Evolutionary conservation across 2,888 invertebrate genomes (phyloP).

Genomic region (Phengaris arion): DNA sequence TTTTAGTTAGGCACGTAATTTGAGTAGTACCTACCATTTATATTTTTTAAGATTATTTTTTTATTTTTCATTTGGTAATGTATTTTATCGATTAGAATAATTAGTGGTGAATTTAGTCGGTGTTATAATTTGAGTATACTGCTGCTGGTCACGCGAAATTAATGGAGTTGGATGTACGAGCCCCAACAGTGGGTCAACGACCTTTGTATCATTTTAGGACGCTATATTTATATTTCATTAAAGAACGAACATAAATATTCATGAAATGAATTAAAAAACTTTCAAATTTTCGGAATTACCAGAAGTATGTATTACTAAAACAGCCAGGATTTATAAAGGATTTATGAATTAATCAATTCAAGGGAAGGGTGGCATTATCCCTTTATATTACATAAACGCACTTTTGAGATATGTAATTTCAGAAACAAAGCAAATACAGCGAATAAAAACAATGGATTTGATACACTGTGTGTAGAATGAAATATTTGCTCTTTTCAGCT

Average conservation of each 20-base stretch:
- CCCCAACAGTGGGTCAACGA: conserved; percentile 6
- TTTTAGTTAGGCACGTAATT: neutral
- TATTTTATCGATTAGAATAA: neutral
- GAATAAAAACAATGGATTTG: conserved; percentile 3
- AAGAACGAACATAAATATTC: neutral
- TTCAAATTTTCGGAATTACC: neutral
- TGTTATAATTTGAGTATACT: conserved; percentile 2
- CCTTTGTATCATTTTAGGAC: conserved; percentile 5
- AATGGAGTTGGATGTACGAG: conserved; percentile 3
- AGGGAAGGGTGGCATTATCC: neutral
- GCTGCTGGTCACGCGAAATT: conserved; percentile 21
- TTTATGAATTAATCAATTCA: too few species aligned
- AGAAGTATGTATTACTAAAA: neutral
- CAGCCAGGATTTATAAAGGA: too few species aligned
- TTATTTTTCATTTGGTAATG: neutral
- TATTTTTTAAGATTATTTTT: neutral
- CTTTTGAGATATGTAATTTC: neutral
- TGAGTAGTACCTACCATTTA: neutral
- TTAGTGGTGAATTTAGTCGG: neutral
- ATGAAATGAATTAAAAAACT: neutral
- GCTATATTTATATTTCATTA: neutral
- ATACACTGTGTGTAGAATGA: conserved; percentile 2
- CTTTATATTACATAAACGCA: too few species aligned
- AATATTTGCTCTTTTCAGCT: conserved; percentile 12
- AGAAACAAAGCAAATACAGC: neutral